These are phyloP conservation scores for Aelia acuminata DNA, from an alignment of 2,888 invertebrate genomes.

Conservation along the genomic window DNA sequence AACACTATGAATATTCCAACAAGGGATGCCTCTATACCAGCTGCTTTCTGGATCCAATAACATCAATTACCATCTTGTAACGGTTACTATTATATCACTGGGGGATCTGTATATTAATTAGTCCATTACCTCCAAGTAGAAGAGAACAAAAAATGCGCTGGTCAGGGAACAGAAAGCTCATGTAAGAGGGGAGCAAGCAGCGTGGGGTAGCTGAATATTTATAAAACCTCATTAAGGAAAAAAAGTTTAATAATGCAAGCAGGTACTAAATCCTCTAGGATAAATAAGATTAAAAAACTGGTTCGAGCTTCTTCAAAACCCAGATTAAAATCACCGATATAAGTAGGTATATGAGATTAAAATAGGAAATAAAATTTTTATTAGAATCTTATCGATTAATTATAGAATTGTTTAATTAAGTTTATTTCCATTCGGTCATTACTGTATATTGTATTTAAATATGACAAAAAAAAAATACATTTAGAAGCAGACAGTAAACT, in stretches of 20 bases:
- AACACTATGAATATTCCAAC: conserved; percentile 22
- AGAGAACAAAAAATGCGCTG: background rate
- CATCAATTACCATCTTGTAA: conserved; percentile 3
- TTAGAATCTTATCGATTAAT: no score
- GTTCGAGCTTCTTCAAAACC: background rate
- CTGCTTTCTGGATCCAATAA: background rate
- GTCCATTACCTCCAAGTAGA: background rate
- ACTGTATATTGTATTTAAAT: no score
- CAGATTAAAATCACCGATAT: background rate
- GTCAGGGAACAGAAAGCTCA: background rate
- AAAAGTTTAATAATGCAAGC: background rate
- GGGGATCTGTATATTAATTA: background rate
- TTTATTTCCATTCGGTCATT: no score
- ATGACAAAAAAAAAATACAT: no score
- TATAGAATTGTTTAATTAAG: no score
- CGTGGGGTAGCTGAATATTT: background rate
- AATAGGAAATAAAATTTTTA: background rate
- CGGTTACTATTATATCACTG: background rate
- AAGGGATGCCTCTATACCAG: background rate
- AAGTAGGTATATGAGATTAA: background rate
- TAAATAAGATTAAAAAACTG: background rate
- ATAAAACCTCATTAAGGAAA: conserved; percentile 38
- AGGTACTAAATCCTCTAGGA: background rate
- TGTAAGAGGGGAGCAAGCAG: background rate
- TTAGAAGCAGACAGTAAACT: no score